phyloP scores from a whole-genome alignment of 2,888 invertebrate genomes.

The Pristionchus arcanus region DNA sequence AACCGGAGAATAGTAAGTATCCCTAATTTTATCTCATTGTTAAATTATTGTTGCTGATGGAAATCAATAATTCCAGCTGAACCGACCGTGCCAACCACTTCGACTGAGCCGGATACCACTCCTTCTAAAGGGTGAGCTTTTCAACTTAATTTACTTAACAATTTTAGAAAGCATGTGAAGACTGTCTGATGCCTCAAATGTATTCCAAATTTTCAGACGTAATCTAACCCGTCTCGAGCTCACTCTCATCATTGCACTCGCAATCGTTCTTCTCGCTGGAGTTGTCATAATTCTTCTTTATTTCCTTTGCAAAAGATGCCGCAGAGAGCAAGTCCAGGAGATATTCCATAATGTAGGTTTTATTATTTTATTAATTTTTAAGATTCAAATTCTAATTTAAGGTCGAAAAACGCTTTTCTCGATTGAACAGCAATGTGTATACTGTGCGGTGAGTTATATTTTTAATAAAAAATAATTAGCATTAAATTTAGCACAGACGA shows the following conservation, averaged over 20 bases:
- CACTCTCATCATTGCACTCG: background rate
- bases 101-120: background rate
- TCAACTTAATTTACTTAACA: background rate
- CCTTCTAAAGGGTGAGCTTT: background rate
- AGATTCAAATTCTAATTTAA: background rate
- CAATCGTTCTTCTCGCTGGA: background rate
- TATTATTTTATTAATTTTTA: background rate
- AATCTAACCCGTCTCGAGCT: background rate
- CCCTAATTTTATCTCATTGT: background rate
- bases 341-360: background rate
- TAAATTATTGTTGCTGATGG: background rate
- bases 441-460: background rate
- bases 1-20: background rate
- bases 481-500: background rate
- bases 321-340: background rate
- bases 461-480: background rate
- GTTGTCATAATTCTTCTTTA: background rate
- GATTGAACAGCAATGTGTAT: background rate
- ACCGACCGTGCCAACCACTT: background rate
- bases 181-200: too few relatives aligned
- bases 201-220: background rate
- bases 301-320: constrained; percentile 21
- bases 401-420: constrained; percentile 33
- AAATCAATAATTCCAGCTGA: background rate
- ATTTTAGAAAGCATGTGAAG: too few relatives aligned